Conservation (phyloP, 2,888 invertebrate species). For the Habroteleia sp. region DNA sequence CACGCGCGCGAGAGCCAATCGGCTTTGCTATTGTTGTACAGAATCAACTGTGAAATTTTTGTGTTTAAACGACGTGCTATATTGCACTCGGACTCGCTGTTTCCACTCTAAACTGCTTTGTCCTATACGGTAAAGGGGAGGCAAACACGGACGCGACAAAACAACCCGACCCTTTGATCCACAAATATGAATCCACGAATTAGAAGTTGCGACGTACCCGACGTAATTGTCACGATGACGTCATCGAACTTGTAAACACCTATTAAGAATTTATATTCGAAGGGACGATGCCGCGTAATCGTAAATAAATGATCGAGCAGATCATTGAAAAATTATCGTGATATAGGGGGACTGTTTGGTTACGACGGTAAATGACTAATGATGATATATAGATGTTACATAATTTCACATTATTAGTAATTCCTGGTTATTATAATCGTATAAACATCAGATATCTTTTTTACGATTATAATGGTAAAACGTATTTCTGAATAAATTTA, state of each 20-base stretch:
- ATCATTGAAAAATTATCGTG: constrained; percentile 23
- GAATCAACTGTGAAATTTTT: constrained; percentile 64
- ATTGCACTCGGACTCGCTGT: constrained; percentile 44
- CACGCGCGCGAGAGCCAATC: constrained; percentile 56
- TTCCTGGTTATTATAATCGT: too few species aligned
- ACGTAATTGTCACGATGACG: constrained; percentile 39
- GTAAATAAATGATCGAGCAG: constrained; percentile 14
- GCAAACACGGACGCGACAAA: constrained; percentile 43
- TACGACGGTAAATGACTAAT: constrained; percentile 5
- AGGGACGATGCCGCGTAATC: not conserved
- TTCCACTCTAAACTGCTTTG: constrained; percentile 59
- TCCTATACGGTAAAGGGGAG: constrained; percentile 44
- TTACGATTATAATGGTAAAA: too few species aligned
- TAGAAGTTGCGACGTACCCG: constrained; percentile 4
- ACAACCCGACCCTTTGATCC: constrained; percentile 42
- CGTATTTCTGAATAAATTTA: too few species aligned
- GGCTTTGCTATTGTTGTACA: constrained; percentile 61
- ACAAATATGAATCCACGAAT: constrained; percentile 35
- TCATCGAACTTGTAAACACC: constrained; percentile 27
- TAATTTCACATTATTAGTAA: too few species aligned
- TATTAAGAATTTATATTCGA: constrained; percentile 10
- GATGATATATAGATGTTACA: too few species aligned
- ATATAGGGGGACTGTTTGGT: too few species aligned
- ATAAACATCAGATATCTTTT: too few species aligned
- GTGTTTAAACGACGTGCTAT: constrained; percentile 56